A percentile compares a stretch with the other conserved stretches of the same genome.
These are phyloP conservation scores for Hydraecia micacea DNA, from an alignment of 2,888 invertebrate genomes.

Conservation along the genomic window DNA sequence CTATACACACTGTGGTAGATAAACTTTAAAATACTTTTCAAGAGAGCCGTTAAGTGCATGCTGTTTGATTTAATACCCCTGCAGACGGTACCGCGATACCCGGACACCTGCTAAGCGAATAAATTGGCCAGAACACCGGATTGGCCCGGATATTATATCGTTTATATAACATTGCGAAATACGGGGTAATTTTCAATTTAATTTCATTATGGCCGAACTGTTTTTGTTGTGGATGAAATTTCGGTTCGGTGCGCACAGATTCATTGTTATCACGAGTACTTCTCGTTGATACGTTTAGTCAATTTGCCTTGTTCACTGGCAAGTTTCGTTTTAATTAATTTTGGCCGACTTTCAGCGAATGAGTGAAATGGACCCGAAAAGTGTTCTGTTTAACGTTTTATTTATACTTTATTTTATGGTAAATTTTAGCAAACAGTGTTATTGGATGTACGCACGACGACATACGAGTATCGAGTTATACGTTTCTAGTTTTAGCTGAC, in stretches of 20 bases:
- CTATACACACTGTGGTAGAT: slow-evolving; percentile 37
- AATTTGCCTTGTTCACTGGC: slow-evolving; percentile 21
- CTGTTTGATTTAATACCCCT: slow-evolving; percentile 70
- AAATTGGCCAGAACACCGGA: slow-evolving; percentile 74
- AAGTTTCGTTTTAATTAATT: slow-evolving; percentile 40
- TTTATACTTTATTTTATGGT: not conserved
- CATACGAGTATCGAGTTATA: no score
- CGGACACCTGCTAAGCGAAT: slow-evolving; percentile 80
- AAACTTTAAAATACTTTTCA: slow-evolving; percentile 61
- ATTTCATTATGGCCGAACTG: slow-evolving; percentile 54
- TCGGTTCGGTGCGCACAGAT: slow-evolving; percentile 17
- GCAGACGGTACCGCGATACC: slow-evolving; percentile 53
- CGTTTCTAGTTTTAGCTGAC: no score
- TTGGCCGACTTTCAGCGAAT: not conserved
- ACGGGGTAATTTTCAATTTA: slow-evolving; percentile 70
- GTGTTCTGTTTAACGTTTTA: not conserved
- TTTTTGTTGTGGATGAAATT: slow-evolving; percentile 42
- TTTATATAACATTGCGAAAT: slow-evolving; percentile 69
- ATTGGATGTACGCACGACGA: not conserved
- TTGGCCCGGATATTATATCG: slow-evolving; percentile 64
- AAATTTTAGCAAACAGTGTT: not conserved
- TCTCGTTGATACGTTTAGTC: slow-evolving; percentile 34
- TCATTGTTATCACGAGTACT: slow-evolving; percentile 28
- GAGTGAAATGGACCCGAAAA: not conserved
- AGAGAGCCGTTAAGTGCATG: slow-evolving; percentile 62